phyloP scores from a whole-genome alignment of 2,797 vertebrate species.

The Champsocephalus gunnari region DNA sequence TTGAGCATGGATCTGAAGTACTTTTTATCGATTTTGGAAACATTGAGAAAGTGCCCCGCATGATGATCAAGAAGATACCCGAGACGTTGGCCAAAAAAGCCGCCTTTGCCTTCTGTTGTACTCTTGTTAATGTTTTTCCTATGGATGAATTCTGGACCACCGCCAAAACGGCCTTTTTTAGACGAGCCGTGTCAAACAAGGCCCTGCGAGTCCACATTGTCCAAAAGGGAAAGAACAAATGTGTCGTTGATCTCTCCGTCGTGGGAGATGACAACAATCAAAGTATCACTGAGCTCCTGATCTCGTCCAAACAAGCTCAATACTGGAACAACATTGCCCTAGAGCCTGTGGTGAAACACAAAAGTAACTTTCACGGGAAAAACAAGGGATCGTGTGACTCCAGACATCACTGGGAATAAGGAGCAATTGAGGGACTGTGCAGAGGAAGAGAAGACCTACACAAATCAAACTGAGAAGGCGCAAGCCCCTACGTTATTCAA shows the following conservation, averaged over 20 bases:
- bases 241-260: conserved; percentile 83
- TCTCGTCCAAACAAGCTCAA: conserved; percentile 83
- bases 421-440: conserved; percentile 6
- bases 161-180: conserved; percentile 85
- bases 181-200: conserved; percentile 82
- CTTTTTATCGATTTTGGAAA: conserved; percentile 95
- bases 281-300: conserved; percentile 81
- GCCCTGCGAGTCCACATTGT: conserved; percentile 81
- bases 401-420: not conserved
- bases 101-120: conserved; percentile 89
- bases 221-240: conserved; percentile 78
- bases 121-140: conserved; percentile 84
- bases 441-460: conserved; percentile 6
- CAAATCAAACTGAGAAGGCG: conserved; percentile 12
- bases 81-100: conserved; percentile 83
- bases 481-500: conserved; percentile 65
- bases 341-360: conserved; percentile 9
- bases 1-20: conserved; percentile 82
- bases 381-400: not conserved
- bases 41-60: conserved; percentile 87
- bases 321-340: conserved; percentile 73
- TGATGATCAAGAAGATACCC: conserved; percentile 88
- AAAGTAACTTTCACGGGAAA: not conserved
- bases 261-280: conserved; percentile 59
- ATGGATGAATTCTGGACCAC: conserved; percentile 87